Conservation (phyloP, 2,888 invertebrate species). For the Erpobdella octoculata region DNA sequence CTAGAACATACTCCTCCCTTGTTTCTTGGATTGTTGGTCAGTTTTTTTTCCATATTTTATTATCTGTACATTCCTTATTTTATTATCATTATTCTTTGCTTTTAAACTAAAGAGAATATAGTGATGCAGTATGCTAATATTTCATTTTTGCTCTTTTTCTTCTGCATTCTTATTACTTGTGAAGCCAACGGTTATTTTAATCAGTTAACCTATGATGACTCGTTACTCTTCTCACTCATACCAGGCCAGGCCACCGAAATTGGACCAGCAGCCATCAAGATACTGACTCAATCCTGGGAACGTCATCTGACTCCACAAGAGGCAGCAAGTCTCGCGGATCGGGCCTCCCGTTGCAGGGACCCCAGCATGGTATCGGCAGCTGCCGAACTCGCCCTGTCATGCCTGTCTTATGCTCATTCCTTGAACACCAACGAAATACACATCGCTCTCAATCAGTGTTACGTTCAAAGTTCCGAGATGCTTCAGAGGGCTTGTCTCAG, state of each 20-base stretch:
- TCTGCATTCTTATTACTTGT: too few relatives aligned
- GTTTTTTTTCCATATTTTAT: neutral
- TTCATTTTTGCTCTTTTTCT: too few relatives aligned
- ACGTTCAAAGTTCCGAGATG: conserved; percentile 92
- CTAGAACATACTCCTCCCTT: conserved; percentile 92
- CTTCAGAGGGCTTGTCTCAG: conserved; percentile 83
- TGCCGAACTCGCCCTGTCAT: conserved; percentile 85
- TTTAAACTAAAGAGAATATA: too few relatives aligned
- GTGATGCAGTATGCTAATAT: too few relatives aligned
- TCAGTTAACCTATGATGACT: too few relatives aligned
- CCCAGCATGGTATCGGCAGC: conserved; percentile 84
- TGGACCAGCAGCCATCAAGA: conserved; percentile 86
- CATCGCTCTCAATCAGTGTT: conserved; percentile 77
- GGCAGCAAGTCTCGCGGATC: conserved; percentile 89
- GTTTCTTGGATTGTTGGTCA: conserved; percentile 94
- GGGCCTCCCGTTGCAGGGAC: conserved; percentile 87
- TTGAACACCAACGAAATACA: conserved; percentile 93
- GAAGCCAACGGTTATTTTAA: too few relatives aligned
- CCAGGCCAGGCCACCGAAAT: conserved; percentile 92
- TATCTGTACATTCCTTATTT: neutral
- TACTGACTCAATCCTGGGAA: conserved; percentile 96
- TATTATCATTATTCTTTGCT: neutral
- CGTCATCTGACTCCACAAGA: conserved; percentile 97
- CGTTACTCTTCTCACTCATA: too few relatives aligned
- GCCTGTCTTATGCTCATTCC: conserved; percentile 87